Evolutionary conservation across 2,113 vertebrate species (phyloP).

Genomic region (Lates calcarifer): DNA sequence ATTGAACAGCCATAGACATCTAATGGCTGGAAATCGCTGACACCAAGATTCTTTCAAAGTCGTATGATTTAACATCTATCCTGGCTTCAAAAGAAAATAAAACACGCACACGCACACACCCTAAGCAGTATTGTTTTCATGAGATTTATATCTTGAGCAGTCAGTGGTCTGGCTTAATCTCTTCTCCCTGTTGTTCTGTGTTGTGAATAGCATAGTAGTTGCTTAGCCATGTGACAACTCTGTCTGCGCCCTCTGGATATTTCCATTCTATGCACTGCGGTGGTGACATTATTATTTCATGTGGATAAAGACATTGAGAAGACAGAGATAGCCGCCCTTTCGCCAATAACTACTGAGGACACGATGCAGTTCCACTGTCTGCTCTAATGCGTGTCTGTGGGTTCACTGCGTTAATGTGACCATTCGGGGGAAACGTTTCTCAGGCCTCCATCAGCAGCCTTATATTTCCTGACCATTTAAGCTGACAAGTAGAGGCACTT

Average conservation of each 20-base stretch:
- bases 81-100: constrained; percentile 50
- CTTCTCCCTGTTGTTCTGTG: constrained; percentile 39
- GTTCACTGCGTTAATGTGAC: constrained; percentile 57
- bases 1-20: constrained; percentile 78
- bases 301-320: constrained; percentile 53
- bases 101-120: constrained; percentile 2
- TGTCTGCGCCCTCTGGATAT: constrained; percentile 36
- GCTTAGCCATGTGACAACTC: constrained; percentile 30
- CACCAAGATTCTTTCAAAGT: constrained; percentile 68
- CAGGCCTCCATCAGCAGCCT: constrained; percentile 7
- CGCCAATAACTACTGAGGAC: constrained; percentile 42
- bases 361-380: constrained; percentile 15
- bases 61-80: constrained; percentile 57
- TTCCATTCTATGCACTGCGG: constrained; percentile 31
- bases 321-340: constrained; percentile 59
- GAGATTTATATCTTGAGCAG: constrained; percentile 43
- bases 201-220: constrained; percentile 30
- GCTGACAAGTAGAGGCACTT: constrained; percentile 41
- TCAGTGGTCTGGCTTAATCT: constrained; percentile 35
- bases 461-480: constrained; percentile 57
- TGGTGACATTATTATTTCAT: constrained; percentile 65
- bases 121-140: constrained; percentile 19
- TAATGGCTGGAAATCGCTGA: constrained; percentile 77
- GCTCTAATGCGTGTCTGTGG: constrained; percentile 46
- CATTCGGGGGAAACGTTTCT: constrained; percentile 46